Evolutionary conservation across 2,888 invertebrate genomes (phyloP), one percentile per base, ranked within the genome.

Genomic region (Himalopsyche anomala): DNA sequence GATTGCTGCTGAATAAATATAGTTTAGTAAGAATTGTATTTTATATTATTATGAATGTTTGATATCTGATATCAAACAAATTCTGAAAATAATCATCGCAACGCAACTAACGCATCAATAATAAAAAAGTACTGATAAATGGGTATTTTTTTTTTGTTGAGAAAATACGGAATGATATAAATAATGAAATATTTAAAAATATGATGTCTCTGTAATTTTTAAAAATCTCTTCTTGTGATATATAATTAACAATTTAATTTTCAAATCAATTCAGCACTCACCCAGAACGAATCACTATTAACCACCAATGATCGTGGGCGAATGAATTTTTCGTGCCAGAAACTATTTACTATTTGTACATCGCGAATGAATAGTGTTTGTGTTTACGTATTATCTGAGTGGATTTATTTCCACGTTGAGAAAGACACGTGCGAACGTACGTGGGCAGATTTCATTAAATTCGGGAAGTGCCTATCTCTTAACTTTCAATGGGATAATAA

Each of bases 381-480:
- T 56, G 56, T 74, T 74, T 74, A 74, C 74, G 74, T 36, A 74
- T 74, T 74, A 36, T 38, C 74, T 36, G 74, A 38, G 74, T 74
- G 15, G 74, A 74, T 74, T 36, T 74, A 74, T 74, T 36, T 51
- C 15, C 51, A 15, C 36, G 28, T 74, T 38, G 19, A 28, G 62
- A 62, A 74, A 74, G 74, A 74, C 74, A 74, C 74, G 74, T 74
- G 74, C 74, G 74, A 74, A 74, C 74, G 15, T 36, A 36, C 74
- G 74, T 74, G 74, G 74, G 74, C 15, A 12, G 74, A 36, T 74
- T 74, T 74, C 74, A 74, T 74, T 74, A 74, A 74, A 74, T 74
- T 74, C 38, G 2, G 74, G 74, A 74, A 74, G 74, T 74, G 36
- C 74, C 74, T 38, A 28, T 2, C 74, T 74, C 36, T 74, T 74